Conservation (phyloP, 2,888 invertebrate genomes). For the Scaptomyza parva region DNA sequence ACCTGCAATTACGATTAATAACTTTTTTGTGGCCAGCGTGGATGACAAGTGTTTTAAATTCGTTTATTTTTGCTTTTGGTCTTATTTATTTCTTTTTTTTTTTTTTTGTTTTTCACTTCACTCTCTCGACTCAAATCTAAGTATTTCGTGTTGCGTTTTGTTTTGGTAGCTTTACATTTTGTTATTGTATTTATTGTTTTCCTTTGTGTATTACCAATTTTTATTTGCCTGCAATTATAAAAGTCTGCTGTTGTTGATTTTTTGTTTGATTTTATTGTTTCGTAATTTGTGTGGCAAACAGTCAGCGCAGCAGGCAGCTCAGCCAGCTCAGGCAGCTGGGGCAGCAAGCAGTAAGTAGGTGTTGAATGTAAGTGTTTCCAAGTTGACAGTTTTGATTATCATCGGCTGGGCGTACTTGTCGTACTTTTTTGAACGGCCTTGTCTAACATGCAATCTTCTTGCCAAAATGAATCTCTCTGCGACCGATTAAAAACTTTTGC, state of each 20-base stretch:
- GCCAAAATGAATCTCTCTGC: neutral
- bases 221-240: conserved; percentile 68
- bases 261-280: conserved; percentile 66
- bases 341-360: conserved; percentile 69
- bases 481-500: conserved; percentile 3
- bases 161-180: conserved; percentile 65
- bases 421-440: conserved; percentile 52
- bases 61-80: conserved; percentile 38
- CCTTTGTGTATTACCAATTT: conserved; percentile 10
- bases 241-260: conserved; percentile 61
- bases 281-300: conserved; percentile 52
- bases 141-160: conserved; percentile 51
- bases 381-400: conserved; percentile 67
- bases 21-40: conserved; percentile 58
- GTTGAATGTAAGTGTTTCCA: conserved; percentile 68
- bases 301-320: neutral
- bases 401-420: conserved; percentile 29
- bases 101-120: neutral
- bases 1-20: conserved; percentile 74
- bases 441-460: conserved; percentile 27
- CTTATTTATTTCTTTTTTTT: too few relatives aligned
- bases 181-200: conserved; percentile 31
- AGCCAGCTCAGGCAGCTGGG: neutral
- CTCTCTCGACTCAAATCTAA: conserved; percentile 20
- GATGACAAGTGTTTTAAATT: conserved; percentile 62